Percentiles rank a stretch among this genome's conserved stretches.
Conservation (phyloP, 1,140 invertebrate genomes). For the Scaptomyza hsui region DNA sequence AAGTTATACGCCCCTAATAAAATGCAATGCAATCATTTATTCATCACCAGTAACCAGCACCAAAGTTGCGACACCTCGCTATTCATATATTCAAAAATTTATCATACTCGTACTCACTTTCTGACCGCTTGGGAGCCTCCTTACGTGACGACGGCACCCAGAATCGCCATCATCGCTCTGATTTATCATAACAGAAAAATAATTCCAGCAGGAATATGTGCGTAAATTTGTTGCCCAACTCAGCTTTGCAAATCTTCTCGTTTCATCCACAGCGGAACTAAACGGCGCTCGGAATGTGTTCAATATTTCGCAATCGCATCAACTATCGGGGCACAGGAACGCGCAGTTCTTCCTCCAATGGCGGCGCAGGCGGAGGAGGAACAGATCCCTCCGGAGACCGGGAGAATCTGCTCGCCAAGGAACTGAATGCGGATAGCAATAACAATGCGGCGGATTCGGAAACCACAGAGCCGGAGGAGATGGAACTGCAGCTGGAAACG, state of each 20-base stretch:
- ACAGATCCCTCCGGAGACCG: constrained; percentile 21
- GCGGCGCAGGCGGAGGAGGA: constrained; percentile 30
- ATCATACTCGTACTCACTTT: no score
- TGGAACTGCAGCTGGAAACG: constrained; percentile 27
- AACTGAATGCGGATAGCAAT: constrained; percentile 75
- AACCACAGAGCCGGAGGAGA: constrained; percentile 11
- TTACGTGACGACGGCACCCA: constrained; percentile 64
- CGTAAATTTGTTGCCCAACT: constrained; percentile 39
- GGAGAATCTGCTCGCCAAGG: constrained; percentile 47
- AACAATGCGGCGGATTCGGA: constrained; percentile 53
- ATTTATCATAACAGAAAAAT: constrained; percentile 27
- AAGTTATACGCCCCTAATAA: constrained; percentile 78
- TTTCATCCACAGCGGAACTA: constrained; percentile 38
- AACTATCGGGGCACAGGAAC: constrained; percentile 74
- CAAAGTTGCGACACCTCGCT: constrained; percentile 70
- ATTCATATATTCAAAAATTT: constrained; percentile 83
- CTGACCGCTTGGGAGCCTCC: constrained; percentile 46
- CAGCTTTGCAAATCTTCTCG: constrained; percentile 27
- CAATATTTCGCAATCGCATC: constrained; percentile 83
- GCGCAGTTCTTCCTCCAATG: constrained; percentile 51
- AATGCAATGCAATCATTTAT: constrained; percentile 67
- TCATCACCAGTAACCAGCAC: constrained; percentile 59
- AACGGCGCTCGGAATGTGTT: constrained; percentile 73
- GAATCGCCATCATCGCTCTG: not conserved
- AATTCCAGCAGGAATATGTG: constrained; percentile 37